Evolutionary conservation across 2,888 invertebrate species (phyloP).

Genomic region (Melitaea athalia): DNA sequence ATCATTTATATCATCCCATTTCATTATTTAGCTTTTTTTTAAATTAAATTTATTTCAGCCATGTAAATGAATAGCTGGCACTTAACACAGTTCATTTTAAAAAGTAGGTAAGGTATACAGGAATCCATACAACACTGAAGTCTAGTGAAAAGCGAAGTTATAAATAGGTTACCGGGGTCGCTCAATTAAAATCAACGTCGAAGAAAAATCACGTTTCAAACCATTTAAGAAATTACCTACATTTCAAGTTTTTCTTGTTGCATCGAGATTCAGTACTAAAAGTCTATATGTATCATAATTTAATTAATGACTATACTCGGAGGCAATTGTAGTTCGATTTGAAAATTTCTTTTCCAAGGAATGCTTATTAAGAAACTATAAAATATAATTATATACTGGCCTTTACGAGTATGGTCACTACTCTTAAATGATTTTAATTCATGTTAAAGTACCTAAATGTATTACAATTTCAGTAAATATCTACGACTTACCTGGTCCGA

Average conservation of each 20-base stretch:
- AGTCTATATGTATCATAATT: too few relatives aligned
- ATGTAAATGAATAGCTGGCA: slow-evolving; percentile 23
- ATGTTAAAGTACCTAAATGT: too few relatives aligned
- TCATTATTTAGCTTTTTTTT: slow-evolving; percentile 2
- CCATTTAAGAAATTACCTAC: slow-evolving; percentile 32
- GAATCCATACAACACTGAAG: slow-evolving; percentile 21
- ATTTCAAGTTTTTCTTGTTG: slow-evolving; percentile 15
- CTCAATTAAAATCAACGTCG: slow-evolving; percentile 41
- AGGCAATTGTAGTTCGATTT: too few relatives aligned
- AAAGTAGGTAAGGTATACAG: slow-evolving; percentile 13
- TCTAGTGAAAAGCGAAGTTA: slow-evolving; percentile 31
- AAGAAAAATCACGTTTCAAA: slow-evolving; percentile 37
- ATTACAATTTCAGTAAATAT: too few relatives aligned
- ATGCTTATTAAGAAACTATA: too few relatives aligned
- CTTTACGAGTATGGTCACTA: too few relatives aligned
- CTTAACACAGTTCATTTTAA: slow-evolving; percentile 36
- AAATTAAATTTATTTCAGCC: slow-evolving; percentile 2
- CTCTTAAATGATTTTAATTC: too few relatives aligned
- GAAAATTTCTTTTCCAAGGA: too few relatives aligned
- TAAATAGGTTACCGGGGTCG: slow-evolving; percentile 42
- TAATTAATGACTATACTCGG: too few relatives aligned
- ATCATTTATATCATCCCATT: not conserved
- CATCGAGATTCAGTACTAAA: not conserved
- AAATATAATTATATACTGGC: too few relatives aligned
- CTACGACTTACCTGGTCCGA: too few relatives aligned